These are phyloP conservation scores for Apodemia duryi DNA, from an alignment of 2,888 invertebrate species.

Conservation along the genomic window DNA sequence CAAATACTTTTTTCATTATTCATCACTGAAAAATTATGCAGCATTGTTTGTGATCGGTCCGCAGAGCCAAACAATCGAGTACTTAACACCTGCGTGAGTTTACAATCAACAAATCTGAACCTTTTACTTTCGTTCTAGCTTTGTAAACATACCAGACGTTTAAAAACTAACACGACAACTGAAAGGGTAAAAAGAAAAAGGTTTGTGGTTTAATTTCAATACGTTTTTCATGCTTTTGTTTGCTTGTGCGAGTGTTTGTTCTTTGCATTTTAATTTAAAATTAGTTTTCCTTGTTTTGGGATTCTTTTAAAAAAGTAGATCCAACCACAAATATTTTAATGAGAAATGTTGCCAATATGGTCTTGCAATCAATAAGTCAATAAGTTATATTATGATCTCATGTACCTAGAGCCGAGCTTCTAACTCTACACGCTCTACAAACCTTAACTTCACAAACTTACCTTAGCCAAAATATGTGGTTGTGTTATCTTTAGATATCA, in stretches of 20 bases:
- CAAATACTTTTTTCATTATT: conserved; percentile 2
- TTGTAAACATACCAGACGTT: conserved; percentile 19
- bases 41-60: conserved; percentile 34
- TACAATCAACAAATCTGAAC: conserved; percentile 16
- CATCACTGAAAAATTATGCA: conserved; percentile 26
- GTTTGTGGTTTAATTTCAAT: conserved; percentile 4
- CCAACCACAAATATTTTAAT: too few relatives aligned
- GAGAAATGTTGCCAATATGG: too few relatives aligned
- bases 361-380: too few relatives aligned
- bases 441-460: too few relatives aligned
- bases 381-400: too few relatives aligned
- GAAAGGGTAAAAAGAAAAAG: background rate
- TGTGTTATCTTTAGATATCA: too few relatives aligned
- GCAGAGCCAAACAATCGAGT: conserved; percentile 41
- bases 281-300: background rate
- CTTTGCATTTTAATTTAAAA: background rate
- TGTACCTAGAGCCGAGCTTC: too few relatives aligned
- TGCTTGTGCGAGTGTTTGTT: background rate
- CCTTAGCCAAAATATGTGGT: too few relatives aligned
- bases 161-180: conserved; percentile 1
- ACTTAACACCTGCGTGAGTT: conserved; percentile 43
- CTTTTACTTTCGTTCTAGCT: conserved; percentile 25
- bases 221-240: background rate
- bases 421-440: too few relatives aligned
- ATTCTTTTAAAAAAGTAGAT: too few relatives aligned